Evolutionary conservation across 64 coral and sea anemone species (phyloP).

Genomic region (Astreopora myriophthalma): DNA sequence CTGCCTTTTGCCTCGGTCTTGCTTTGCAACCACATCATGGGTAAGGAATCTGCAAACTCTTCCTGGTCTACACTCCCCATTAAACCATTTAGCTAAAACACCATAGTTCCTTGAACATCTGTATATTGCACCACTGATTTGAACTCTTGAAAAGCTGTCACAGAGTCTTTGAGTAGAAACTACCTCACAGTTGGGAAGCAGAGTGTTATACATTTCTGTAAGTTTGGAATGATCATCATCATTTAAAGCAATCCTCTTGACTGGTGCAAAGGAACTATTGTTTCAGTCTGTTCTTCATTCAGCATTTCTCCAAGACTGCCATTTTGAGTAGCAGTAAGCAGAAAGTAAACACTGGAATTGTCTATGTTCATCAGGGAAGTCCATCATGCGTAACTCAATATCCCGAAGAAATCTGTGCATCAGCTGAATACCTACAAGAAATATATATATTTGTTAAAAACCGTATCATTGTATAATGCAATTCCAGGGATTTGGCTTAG

Average conservation of each 20-base stretch:
- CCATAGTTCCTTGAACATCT: background rate
- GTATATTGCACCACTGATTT: background rate
- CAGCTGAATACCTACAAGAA: background rate
- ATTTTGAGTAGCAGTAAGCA: background rate
- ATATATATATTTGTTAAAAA: too few species aligned
- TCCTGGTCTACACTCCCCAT: slow-evolving; percentile 1
- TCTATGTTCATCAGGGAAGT: background rate
- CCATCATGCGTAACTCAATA: background rate
- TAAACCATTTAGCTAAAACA: background rate
- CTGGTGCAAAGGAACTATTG: background rate
- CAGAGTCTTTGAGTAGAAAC: background rate
- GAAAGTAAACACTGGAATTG: background rate
- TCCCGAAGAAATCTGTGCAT: slow-evolving; percentile 7
- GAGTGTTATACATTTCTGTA: too few species aligned
- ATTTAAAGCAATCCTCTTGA: slow-evolving; percentile 15
- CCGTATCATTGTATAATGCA: too few species aligned
- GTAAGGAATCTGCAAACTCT: slow-evolving; percentile 2
- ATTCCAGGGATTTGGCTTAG: too few species aligned
- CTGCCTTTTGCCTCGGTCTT: background rate
- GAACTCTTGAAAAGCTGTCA: background rate
- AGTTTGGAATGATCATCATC: too few species aligned
- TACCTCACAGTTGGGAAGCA: background rate
- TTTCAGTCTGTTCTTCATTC: background rate
- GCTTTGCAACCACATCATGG: background rate
- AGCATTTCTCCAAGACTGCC: slow-evolving; percentile 15